Evolutionary conservation across 2,113 vertebrate species (phyloP).

Genomic region (Vulpes lagopus): DNA sequence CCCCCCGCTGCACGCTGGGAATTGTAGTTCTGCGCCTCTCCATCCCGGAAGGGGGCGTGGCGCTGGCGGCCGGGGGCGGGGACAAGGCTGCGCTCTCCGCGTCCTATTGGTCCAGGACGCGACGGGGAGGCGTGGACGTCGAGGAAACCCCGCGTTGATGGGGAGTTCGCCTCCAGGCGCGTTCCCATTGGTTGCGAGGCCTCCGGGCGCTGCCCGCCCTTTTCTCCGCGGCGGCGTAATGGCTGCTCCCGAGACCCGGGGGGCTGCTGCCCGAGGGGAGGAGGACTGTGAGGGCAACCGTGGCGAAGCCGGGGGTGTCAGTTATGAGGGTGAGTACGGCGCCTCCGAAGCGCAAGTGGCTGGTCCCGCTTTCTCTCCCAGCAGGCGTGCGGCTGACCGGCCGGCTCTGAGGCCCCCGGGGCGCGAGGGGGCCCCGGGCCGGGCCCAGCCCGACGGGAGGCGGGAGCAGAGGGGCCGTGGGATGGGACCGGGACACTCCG

Average conservation of each 20-base stretch:
- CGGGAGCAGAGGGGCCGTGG: no score
- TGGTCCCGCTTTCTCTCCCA: neutral
- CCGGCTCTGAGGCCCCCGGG: neutral
- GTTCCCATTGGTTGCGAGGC: conserved; percentile 10
- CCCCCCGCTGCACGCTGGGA: conserved; percentile 80
- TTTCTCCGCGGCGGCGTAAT: neutral
- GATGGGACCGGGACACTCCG: neutral
- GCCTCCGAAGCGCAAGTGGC: neutral
- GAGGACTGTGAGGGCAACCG: neutral
- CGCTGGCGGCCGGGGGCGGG: neutral
- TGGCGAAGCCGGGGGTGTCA: neutral
- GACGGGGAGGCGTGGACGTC: neutral
- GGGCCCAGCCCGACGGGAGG: neutral
- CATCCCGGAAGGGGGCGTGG: conserved; percentile 15
- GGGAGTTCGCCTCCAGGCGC: neutral
- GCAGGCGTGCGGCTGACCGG: neutral
- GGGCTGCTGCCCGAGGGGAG: neutral
- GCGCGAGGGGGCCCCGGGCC: neutral
- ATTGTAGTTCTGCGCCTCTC: conserved; percentile 69
- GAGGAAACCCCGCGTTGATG: neutral
- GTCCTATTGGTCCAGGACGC: conserved; percentile 12
- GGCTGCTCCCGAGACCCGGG: conserved; percentile 59
- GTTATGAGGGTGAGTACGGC: conserved; percentile 67
- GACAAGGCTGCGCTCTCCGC: accelerated
- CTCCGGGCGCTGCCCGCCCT: neutral